Evolutionary conservation across 2,113 vertebrate genomes (phyloP).

Genomic region (Acinonyx jubatus): DNA sequence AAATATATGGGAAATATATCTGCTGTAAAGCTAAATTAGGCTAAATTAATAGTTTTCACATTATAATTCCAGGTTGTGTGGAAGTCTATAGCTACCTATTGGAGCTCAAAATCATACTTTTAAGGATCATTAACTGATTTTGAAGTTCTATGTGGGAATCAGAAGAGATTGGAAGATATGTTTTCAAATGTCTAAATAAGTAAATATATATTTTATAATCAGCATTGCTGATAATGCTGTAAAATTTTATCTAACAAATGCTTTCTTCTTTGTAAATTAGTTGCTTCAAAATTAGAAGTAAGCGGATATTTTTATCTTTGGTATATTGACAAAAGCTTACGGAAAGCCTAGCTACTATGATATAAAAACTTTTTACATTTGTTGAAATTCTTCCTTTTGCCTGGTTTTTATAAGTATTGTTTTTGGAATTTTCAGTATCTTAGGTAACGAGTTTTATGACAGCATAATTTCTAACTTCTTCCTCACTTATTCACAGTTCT

Average conservation of each 20-base stretch:
- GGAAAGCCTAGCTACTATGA: background rate
- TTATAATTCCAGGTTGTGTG: background rate
- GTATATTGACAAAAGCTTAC: constrained; percentile 12
- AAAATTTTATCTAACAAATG: constrained; percentile 35
- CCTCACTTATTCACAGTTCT: constrained; percentile 48
- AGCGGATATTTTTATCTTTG: constrained; percentile 34
- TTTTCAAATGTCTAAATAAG: constrained; percentile 57
- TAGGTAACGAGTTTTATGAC: constrained; percentile 46
- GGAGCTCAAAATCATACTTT: constrained; percentile 14
- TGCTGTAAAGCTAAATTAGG: constrained; percentile 23
- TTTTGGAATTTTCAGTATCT: constrained; percentile 62
- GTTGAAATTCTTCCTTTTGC: constrained; percentile 13
- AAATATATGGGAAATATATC: constrained; percentile 56
- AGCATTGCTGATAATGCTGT: background rate
- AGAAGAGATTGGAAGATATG: constrained; percentile 21
- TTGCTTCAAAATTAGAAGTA: constrained; percentile 44
- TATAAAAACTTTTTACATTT: constrained; percentile 54
- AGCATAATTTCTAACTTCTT: constrained; percentile 56
- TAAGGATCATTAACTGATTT: background rate
- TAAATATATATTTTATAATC: constrained; percentile 38
- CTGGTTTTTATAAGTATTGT: constrained; percentile 28
- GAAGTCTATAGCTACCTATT: background rate
- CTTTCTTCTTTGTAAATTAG: constrained; percentile 44
- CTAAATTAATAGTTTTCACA: constrained; percentile 52
- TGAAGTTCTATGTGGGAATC: background rate